phyloP scores from a whole-genome alignment of 1,140 invertebrate species.

The Drosophila mayri region DNA sequence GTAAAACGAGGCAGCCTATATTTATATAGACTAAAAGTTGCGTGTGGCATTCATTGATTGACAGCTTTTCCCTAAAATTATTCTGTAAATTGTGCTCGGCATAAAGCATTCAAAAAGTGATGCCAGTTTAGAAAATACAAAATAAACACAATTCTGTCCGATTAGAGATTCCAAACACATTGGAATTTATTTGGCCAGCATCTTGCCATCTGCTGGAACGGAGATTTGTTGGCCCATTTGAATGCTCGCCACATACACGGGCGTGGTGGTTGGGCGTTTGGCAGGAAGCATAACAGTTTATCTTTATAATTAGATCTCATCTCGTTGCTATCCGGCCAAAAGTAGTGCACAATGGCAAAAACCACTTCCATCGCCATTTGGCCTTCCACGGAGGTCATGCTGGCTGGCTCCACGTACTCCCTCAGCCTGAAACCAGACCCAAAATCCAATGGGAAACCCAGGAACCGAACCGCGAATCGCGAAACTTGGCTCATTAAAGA shows the following conservation, averaged over 20 bases:
- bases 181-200: slow-evolving; percentile 38
- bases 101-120: neutral
- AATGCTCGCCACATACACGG: slow-evolving; percentile 56
- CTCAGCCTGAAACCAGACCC: slow-evolving; percentile 6
- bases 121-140: slow-evolving; percentile 20
- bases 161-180: slow-evolving; percentile 31
- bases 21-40: neutral
- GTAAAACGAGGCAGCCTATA: neutral
- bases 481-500: slow-evolving; percentile 82
- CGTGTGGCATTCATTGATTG: neutral
- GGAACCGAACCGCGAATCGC: slow-evolving; percentile 59
- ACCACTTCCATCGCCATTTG: slow-evolving; percentile 32
- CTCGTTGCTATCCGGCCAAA: slow-evolving; percentile 35
- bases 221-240: slow-evolving; percentile 47
- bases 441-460: slow-evolving; percentile 4
- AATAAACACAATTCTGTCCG: neutral
- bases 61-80: neutral
- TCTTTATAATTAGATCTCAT: slow-evolving; percentile 77
- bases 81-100: slow-evolving; percentile 5
- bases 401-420: slow-evolving; percentile 51
- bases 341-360: slow-evolving; percentile 63
- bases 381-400: slow-evolving; percentile 24
- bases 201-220: slow-evolving; percentile 11
- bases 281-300: slow-evolving; percentile 60
- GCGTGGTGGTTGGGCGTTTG: slow-evolving; percentile 8